Evolutionary conservation across 2,113 vertebrate genomes (phyloP).

Genomic region (Ailuropoda melanoleuca): DNA sequence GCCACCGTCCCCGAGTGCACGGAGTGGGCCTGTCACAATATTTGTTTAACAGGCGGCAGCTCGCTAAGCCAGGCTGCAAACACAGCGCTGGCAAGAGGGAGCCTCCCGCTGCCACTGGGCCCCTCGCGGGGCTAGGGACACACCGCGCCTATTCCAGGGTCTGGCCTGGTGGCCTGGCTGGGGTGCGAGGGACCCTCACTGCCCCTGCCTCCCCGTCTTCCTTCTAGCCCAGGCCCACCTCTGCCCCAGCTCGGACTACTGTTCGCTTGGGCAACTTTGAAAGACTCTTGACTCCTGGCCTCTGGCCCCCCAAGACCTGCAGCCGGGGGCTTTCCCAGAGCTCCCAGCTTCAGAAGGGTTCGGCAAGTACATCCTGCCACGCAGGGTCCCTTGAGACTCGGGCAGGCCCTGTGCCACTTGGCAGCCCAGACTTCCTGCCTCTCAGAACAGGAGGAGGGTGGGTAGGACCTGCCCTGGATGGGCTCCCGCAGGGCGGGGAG

Average conservation of each 20-base stretch:
- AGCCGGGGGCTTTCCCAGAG: neutral
- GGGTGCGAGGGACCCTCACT: accelerated
- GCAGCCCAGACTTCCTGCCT: neutral
- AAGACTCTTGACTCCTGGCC: neutral
- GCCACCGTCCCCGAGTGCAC: slow-evolving; percentile 76
- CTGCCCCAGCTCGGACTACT: neutral
- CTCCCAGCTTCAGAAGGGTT: neutral
- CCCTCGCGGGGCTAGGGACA: accelerated
- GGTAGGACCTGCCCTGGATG: neutral
- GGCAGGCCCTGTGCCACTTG: neutral
- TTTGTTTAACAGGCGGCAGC: slow-evolving; percentile 82
- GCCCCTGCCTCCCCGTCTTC: neutral
- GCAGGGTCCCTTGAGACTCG: neutral
- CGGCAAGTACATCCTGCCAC: accelerated
- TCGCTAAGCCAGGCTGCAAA: slow-evolving; percentile 82
- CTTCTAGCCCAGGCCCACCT: neutral
- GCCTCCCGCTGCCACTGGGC: slow-evolving; percentile 48
- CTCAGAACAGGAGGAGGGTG: neutral
- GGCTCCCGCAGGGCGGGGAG: neutral
- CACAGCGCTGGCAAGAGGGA: slow-evolving; percentile 75
- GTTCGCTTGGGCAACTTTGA: neutral
- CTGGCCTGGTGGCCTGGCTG: neutral
- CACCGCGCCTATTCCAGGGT: accelerated
- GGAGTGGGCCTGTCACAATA: slow-evolving; percentile 84
- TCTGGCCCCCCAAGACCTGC: neutral